Conservation (phyloP, 2,113 vertebrate species). For the Peucedramus taeniatus region DNA sequence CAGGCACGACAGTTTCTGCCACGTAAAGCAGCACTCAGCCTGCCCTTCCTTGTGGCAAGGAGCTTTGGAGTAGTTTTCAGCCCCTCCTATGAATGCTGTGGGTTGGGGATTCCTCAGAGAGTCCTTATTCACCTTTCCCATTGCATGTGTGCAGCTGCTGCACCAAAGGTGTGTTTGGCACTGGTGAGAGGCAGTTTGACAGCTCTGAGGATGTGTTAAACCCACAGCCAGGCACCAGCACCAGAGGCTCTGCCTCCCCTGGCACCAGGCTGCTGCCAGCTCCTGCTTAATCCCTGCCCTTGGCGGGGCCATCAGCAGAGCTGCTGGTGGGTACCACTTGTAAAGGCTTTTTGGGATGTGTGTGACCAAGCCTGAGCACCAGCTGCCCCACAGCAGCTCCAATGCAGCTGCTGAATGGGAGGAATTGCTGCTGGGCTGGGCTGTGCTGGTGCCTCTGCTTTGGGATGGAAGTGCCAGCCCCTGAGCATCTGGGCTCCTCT, state of each 20-base stretch:
- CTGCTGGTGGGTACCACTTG: not conserved
- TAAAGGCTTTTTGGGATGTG: not conserved
- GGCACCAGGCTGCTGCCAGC: not conserved
- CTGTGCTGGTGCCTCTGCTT: not conserved
- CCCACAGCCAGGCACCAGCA: not conserved
- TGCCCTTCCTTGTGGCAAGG: not conserved
- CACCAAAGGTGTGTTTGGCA: not conserved
- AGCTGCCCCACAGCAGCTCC: not conserved
- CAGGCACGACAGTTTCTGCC: not conserved
- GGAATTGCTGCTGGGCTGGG: not conserved
- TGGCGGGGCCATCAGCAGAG: not conserved
- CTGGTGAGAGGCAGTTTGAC: not conserved
- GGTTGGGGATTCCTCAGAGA: not conserved
- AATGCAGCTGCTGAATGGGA: not conserved
- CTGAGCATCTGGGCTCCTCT: not conserved
- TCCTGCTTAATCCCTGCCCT: not conserved
- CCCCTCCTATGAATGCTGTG: not conserved
- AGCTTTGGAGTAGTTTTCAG: not conserved
- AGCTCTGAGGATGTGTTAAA: not conserved
- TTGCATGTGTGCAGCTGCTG: not conserved
- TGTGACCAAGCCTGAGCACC: not conserved
- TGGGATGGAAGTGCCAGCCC: fast-evolving
- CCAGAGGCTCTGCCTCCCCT: fast-evolving
- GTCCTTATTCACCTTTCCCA: not conserved
- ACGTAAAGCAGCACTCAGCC: not conserved